Percentiles rank a stretch among this genome's conserved stretches.
phyloP scores from a whole-genome alignment of 2,113 vertebrate genomes.

The Macheiramphus alcinus region DNA sequence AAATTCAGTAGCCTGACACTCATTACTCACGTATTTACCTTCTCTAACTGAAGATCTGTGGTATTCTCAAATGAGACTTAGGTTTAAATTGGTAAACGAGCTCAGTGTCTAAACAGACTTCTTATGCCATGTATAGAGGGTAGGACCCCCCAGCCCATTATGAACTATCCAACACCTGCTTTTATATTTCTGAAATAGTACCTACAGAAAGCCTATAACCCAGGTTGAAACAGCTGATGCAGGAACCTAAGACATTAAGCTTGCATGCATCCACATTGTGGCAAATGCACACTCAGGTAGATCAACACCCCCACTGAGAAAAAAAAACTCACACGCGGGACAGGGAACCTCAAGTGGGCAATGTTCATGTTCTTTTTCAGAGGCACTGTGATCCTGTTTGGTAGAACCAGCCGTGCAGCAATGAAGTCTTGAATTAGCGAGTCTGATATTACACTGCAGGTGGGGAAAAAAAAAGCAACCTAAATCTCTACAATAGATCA shows the following conservation, averaged over 20 bases:
- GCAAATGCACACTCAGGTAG: not conserved
- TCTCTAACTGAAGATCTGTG: not conserved
- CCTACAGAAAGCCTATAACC: not conserved
- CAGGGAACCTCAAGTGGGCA: slow-evolving; percentile 87
- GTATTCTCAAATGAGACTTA: not conserved
- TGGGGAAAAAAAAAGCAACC: not conserved
- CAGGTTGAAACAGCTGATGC: not conserved
- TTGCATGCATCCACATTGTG: not conserved
- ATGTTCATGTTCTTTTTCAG: slow-evolving; percentile 89
- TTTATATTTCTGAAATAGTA: not conserved
- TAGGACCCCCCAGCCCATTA: rapidly evolving
- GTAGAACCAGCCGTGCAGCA: slow-evolving; percentile 87
- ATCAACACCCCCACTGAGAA: not conserved
- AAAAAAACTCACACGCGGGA: slow-evolving; percentile 84
- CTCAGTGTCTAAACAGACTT: not conserved
- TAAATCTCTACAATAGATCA: not conserved
- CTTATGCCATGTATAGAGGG: not conserved
- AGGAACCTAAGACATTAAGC: not conserved
- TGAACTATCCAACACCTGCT: not conserved
- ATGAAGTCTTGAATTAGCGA: slow-evolving; percentile 86
- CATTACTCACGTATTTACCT: not conserved
- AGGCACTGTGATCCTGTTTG: slow-evolving; percentile 92
- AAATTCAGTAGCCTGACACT: not conserved
- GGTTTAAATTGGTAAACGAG: not conserved
- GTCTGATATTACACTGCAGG: slow-evolving; percentile 84